phyloP scores from a whole-genome alignment of 2,888 invertebrate genomes.

The Papilio demoleus region DNA sequence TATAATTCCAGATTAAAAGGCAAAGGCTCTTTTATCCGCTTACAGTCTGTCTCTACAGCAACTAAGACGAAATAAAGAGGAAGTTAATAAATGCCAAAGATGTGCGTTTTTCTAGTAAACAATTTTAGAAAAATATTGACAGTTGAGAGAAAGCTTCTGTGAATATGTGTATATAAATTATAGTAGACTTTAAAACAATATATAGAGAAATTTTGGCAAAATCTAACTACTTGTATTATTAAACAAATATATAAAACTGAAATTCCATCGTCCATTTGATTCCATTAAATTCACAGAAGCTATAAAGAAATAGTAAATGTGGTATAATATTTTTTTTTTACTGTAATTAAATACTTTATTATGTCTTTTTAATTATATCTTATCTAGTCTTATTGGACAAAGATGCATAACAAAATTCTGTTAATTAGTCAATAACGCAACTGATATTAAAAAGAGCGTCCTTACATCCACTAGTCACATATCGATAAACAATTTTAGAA shows the following conservation, averaged over 20 bases:
- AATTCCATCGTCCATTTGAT: constrained; percentile 50
- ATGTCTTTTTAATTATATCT: constrained; percentile 56
- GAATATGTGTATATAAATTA: constrained; percentile 56
- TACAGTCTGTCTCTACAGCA: background rate
- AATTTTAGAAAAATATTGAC: constrained; percentile 52
- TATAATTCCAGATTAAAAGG: background rate
- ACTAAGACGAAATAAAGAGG: background rate
- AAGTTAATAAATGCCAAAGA: constrained; percentile 62
- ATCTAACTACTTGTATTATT: background rate
- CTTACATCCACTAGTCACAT: constrained; percentile 70
- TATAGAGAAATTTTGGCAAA: background rate
- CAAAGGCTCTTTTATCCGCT: background rate
- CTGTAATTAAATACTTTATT: too few species aligned
- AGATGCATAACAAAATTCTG: constrained; percentile 55
- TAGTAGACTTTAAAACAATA: constrained; percentile 62
- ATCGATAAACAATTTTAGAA: constrained; percentile 61
- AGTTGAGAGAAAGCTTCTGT: constrained; percentile 49
- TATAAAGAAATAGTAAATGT: constrained; percentile 57
- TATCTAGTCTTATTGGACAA: constrained; percentile 69
- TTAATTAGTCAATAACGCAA: constrained; percentile 56
- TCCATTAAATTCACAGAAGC: constrained; percentile 58
- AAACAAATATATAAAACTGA: background rate
- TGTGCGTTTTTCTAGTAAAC: constrained; percentile 72
- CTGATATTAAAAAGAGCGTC: constrained; percentile 61
- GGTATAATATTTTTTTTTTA: constrained; percentile 79